These are phyloP conservation scores for Notothenia coriiceps DNA, from an alignment of 2,113 vertebrate genomes.

Conservation along the genomic window DNA sequence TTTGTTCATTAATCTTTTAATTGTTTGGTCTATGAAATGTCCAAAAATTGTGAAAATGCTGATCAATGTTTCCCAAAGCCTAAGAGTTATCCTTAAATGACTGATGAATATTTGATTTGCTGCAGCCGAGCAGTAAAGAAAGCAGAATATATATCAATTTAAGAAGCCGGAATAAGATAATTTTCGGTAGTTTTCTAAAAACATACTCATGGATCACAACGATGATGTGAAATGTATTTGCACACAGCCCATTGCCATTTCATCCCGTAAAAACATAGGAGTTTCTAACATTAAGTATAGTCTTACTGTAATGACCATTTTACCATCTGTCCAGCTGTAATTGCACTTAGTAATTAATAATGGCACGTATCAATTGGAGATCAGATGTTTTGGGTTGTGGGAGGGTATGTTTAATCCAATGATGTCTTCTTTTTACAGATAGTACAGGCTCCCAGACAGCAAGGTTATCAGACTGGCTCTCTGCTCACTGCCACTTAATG, in stretches of 20 bases:
- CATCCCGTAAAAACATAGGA: background rate
- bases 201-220: background rate
- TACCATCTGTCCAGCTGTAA: slow-evolving; percentile 87
- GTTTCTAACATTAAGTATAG: background rate
- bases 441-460: slow-evolving; percentile 85
- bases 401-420: slow-evolving; percentile 87
- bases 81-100: no score
- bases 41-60: no score
- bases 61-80: no score
- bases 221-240: background rate
- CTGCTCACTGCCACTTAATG: slow-evolving; percentile 76
- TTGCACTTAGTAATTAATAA: slow-evolving; percentile 92
- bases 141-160: no score
- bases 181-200: no score
- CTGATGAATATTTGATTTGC: no score
- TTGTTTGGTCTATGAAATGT: no score
- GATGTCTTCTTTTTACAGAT: slow-evolving; percentile 82
- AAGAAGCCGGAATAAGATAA: no score
- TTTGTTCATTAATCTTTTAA: no score
- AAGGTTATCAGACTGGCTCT: slow-evolving; percentile 87
- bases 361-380: slow-evolving; percentile 85
- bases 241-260: background rate
- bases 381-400: slow-evolving; percentile 86
- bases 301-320: slow-evolving; percentile 66
- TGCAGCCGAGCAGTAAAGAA: no score